Evolutionary conservation across 2,888 invertebrate species (phyloP).

Genomic region (Lutraria lutraria): DNA sequence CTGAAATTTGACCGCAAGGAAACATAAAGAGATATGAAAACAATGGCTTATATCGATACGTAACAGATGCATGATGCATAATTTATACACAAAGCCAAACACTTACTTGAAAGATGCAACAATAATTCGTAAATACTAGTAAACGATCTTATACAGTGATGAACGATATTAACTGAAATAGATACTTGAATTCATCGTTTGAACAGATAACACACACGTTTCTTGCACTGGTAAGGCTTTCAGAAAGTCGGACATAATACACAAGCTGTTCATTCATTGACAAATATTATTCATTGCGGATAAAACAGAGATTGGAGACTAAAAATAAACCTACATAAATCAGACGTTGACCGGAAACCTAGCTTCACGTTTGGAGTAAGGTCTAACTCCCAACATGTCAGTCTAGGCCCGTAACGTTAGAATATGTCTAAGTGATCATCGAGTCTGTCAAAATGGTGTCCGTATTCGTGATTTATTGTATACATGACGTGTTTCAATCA

Average conservation of each 20-base stretch:
- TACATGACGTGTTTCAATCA: background rate
- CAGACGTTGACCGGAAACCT: background rate
- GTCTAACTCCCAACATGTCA: background rate
- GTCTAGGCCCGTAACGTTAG: background rate
- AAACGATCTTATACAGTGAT: background rate
- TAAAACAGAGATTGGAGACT: background rate
- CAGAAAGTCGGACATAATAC: background rate
- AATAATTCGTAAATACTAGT: constrained; percentile 4
- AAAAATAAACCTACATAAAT: background rate
- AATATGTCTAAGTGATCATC: constrained; percentile 58
- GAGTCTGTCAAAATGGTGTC: constrained; percentile 48
- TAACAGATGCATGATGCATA: constrained; percentile 13
- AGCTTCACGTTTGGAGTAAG: background rate
- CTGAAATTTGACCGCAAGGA: background rate
- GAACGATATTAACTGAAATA: background rate
- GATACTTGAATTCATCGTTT: background rate
- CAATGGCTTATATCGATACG: background rate
- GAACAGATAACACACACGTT: background rate
- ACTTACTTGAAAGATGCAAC: constrained; percentile 6
- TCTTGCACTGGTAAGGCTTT: background rate
- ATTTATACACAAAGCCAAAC: constrained; percentile 12
- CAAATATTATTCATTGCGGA: background rate
- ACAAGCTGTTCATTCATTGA: constrained; percentile 12
- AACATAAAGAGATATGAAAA: background rate
- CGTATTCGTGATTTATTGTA: constrained; percentile 54